Evolutionary conservation across 1,140 invertebrate species (phyloP).

Genomic region (Calycopis cecrops): DNA sequence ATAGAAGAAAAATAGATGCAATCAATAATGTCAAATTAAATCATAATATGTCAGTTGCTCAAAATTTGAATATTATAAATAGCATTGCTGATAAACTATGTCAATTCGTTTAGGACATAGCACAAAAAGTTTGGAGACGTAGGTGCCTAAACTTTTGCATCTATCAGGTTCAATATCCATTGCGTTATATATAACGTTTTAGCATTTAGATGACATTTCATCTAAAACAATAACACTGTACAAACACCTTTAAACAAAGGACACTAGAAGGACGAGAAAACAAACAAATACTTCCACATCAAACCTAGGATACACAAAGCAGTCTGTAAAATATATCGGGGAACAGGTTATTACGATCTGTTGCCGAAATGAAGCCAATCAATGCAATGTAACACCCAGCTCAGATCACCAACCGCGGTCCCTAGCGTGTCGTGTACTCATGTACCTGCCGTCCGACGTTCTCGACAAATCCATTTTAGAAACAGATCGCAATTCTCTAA

Average conservation of each 20-base stretch:
- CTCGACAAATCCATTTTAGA: slow-evolving; percentile 57
- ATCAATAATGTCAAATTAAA: too few relatives aligned
- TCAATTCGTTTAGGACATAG: slow-evolving; percentile 50
- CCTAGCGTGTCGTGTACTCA: not conserved
- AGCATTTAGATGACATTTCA: slow-evolving; percentile 61
- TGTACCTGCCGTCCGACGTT: slow-evolving; percentile 4
- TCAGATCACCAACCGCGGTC: slow-evolving; percentile 56
- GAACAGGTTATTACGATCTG: slow-evolving; percentile 66
- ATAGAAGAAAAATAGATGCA: too few relatives aligned
- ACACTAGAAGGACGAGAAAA: slow-evolving; percentile 48
- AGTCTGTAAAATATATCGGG: slow-evolving; percentile 43
- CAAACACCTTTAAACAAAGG: slow-evolving; percentile 50
- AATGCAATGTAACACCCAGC: slow-evolving; percentile 64
- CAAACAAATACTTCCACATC: slow-evolving; percentile 55
- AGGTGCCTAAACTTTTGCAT: slow-evolving; percentile 51
- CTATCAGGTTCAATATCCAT: slow-evolving; percentile 62
- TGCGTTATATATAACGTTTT: slow-evolving; percentile 72
- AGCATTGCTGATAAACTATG: slow-evolving; percentile 51
- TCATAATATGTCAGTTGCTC: too few relatives aligned
- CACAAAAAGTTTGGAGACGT: slow-evolving; percentile 46
- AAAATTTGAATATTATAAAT: too few relatives aligned
- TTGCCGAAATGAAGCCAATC: slow-evolving; percentile 73
- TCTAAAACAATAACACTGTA: slow-evolving; percentile 63
- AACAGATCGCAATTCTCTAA: slow-evolving; percentile 71
- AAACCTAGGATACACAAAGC: slow-evolving; percentile 53